phyloP scores from a whole-genome alignment of 2,113 vertebrate species.

The Notothenia coriiceps region DNA sequence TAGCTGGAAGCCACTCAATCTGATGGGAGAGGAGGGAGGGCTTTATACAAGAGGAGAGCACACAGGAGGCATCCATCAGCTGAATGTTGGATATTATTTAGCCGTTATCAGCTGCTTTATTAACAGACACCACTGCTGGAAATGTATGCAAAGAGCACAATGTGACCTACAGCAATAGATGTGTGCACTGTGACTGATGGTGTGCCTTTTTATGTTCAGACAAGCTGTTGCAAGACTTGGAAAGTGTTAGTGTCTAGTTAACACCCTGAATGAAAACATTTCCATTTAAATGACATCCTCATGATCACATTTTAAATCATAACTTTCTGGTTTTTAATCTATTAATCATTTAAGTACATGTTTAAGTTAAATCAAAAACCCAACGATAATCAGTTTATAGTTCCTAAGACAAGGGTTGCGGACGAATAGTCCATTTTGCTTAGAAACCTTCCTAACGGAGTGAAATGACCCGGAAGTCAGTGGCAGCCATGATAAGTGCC shows the following conservation, averaged over 20 bases:
- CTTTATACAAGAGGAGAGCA: constrained; percentile 66
- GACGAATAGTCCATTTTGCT: too few species aligned
- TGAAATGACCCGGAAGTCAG: background rate
- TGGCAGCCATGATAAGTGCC: too few species aligned
- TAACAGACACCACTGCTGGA: constrained; percentile 27
- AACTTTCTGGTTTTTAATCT: background rate
- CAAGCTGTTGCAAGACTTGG: background rate
- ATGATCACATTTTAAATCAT: background rate
- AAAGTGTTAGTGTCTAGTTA: background rate
- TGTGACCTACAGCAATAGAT: constrained; percentile 11
- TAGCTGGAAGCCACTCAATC: constrained; percentile 63
- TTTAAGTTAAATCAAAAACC: background rate
- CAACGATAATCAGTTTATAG: background rate
- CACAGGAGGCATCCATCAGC: constrained; percentile 59
- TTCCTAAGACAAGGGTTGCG: background rate
- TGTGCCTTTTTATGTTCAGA: constrained; percentile 3
- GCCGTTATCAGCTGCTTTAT: constrained; percentile 49
- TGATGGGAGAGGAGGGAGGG: constrained; percentile 56
- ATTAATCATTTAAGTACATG: background rate
- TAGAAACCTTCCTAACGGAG: too few species aligned
- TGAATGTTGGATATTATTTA: constrained; percentile 56
- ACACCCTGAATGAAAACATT: background rate
- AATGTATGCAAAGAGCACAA: constrained; percentile 42
- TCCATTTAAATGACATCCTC: background rate
- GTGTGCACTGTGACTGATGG: constrained; percentile 6